Evolutionary conservation across 2,797 vertebrate species (phyloP), one percentile per base, ranked within the genome.

Genomic region (Spondyliosoma cantharus): DNA sequence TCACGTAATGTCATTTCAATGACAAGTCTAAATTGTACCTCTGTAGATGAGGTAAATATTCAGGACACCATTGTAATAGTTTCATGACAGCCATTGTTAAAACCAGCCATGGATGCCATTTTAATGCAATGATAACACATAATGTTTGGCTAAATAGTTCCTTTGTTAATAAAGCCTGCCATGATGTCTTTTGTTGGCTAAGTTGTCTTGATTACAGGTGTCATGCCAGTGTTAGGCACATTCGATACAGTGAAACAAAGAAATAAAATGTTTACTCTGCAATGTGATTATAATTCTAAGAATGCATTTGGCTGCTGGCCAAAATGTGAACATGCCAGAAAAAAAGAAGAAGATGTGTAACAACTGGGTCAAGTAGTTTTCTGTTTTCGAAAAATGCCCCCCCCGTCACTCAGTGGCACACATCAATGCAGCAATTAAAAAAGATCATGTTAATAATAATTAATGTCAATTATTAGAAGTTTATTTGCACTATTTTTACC

Each of bases 351-450:
- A 76, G 63, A 37, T 49, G 25, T 64, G 32, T 27, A 78, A 74
- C 42, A 84, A 80, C 67, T 65, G 29, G 64, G 61, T 78, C 60
- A 76, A 19, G 76, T 82, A 82, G 14, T 86, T 76, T 75, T 85
- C 49, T 69, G n/a, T 52, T 86, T 66, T 74, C 81, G 71, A 54
- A 8, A 53, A 61, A 49, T 29, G 15, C 7, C 20, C 64, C 17
- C 20, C 64, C 56, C 63, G 29, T n/a, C 27, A 68, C 53, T 80
- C 52, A 71, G 20, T 27, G 53, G 32, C 1, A 19, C 59, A 27
- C 59, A 82, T 56, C 29, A 82, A 76, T 43, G 57, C 46, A 64
- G 27, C 66, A 62, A 53, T 56, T 27, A 74, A 62, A 67, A 73
- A 43, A 16, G 48, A 32, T 50, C 7, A 52, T 62, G n/a, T n/a